Evolutionary conservation across 2,113 vertebrate species (phyloP).

Genomic region (Pungitius pungitius): DNA sequence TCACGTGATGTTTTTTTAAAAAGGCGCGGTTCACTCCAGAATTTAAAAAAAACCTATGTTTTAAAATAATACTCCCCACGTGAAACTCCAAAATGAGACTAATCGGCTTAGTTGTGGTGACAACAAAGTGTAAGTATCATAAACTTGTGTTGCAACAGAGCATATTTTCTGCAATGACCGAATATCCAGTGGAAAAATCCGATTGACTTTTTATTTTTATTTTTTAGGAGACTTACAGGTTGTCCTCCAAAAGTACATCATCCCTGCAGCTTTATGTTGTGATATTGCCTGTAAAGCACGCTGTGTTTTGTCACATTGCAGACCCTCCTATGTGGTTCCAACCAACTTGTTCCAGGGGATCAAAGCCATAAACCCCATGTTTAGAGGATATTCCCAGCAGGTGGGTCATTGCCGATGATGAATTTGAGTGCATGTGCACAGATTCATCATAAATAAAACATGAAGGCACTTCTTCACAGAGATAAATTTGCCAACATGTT

Average conservation of each 20-base stretch:
- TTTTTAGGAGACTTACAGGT: neutral
- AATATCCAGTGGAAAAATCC: neutral
- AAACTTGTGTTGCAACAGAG: neutral
- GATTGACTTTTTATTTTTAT: neutral
- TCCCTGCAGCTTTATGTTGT: neutral
- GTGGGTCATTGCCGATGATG: conserved; percentile 74
- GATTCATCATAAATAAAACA: conserved; percentile 9
- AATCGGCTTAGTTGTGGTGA: neutral
- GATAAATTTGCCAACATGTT: neutral
- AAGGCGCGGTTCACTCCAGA: neutral
- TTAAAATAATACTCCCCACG: too few species aligned
- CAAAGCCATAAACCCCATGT: conserved; percentile 96
- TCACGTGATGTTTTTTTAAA: neutral
- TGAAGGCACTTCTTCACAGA: conserved; percentile 5
- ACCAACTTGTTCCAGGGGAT: conserved; percentile 98
- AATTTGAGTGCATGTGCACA: neutral
- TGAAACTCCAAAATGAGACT: neutral
- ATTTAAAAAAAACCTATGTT: neutral
- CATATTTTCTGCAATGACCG: neutral
- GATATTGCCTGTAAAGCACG: neutral
- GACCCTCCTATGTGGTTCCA: conserved; percentile 93
- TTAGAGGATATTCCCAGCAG: conserved; percentile 98
- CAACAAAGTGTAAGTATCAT: neutral
- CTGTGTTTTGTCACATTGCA: conserved; percentile 69
- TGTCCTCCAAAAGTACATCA: neutral